A percentile compares a stretch with the other conserved stretches of the same genome.
Evolutionary conservation across 1,140 invertebrate genomes (phyloP).

Genomic region (Schlechtendalia chinensis): DNA sequence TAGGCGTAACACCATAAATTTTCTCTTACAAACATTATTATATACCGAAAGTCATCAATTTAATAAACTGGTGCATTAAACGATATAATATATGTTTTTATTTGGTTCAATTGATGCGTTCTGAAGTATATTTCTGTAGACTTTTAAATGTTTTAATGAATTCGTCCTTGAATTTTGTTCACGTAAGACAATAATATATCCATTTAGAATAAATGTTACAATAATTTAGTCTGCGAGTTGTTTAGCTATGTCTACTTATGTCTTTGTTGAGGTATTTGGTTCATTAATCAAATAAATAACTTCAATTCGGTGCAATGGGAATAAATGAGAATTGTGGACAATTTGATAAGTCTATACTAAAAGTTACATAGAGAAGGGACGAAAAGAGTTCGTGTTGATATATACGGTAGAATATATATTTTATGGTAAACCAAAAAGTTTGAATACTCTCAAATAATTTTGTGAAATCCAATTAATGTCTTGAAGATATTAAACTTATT

Average conservation of each 20-base stretch:
- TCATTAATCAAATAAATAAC: not conserved
- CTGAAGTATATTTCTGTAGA: too few species aligned
- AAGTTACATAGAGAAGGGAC: not conserved
- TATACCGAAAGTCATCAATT: too few species aligned
- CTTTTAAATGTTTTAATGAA: not conserved
- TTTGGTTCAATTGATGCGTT: too few species aligned
- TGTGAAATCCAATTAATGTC: not conserved
- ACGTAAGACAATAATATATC: too few species aligned
- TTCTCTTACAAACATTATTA: too few species aligned
- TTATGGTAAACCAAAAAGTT: too few species aligned
- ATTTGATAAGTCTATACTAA: not conserved
- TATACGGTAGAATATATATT: not conserved
- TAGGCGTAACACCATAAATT: too few species aligned
- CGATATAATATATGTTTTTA: too few species aligned
- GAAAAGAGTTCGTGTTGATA: not conserved
- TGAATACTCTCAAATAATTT: not conserved
- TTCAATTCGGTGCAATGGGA: not conserved
- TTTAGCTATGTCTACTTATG: not conserved
- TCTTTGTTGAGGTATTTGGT: not conserved
- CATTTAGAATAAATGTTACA: too few species aligned
- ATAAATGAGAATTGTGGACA: not conserved
- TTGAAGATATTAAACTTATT: not conserved
- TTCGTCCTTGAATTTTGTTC: constrained; percentile 5
- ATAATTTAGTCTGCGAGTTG: not conserved
- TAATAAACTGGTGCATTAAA: too few species aligned